Base-by-base conservation (phyloP, 2,797 vertebrate genomes). In the Momotus momota region DNA sequence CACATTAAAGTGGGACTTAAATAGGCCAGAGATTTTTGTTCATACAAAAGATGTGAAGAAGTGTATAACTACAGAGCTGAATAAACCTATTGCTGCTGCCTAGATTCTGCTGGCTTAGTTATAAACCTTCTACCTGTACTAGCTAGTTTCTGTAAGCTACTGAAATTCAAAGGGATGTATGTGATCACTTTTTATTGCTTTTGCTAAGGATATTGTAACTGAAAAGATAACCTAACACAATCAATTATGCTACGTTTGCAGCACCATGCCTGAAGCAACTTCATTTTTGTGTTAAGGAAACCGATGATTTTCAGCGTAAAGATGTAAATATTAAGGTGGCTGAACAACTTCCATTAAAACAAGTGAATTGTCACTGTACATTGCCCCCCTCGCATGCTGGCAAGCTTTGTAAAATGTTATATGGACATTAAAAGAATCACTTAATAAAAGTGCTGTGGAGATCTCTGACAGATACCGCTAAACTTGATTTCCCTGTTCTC, bases 51-150 rank as follows among this genome's bases (percentile, higher is more conserved):
- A 92, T 29, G 73, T 80, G 77, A 89, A 64, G 62, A 88, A 86
- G 6, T 48, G 3, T 85, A 6, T 88, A 79, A 89, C 82, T 92
- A 54, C 49, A 75, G 67, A 94, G 46, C 80, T 92, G 81, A 94
- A 94, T 94, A 93, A 95, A 88, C 74, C 69, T 84, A 65, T 88
- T 95, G 92, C 85, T 90, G 75, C 83, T 89, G 75, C 65, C 46
- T 94, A 62, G 60, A 92, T 88, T 91, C 75, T 96, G n/a, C 67
- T 86, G 84, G 84, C 89, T 97, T 96, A 96, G 78, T 91, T 93
- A 85, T 83, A 94, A 94, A 88, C 75, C 93, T 96, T 95, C 65
- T 52, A 93, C 86, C 93, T 95, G 51, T 91, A 87, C 79, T 66
- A 60, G 45, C 43, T 94, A 79, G 90, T 46, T 93, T 94, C 87